Evolutionary conservation across 2,797 vertebrate species (phyloP).

Genomic region (Sebastes matsubarae): DNA sequence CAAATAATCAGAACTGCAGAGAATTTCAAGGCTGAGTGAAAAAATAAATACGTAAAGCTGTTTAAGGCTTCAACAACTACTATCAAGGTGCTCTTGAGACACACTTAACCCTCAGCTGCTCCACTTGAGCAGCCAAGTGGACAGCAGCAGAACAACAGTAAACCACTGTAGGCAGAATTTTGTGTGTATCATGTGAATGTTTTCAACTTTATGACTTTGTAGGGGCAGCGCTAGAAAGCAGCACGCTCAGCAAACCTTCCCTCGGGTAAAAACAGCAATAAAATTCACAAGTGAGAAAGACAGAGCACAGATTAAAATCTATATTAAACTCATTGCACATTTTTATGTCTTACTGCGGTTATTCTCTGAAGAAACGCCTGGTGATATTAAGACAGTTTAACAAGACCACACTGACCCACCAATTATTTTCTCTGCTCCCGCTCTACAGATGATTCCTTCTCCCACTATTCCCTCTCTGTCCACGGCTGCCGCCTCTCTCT

Average conservation of each 20-base stretch:
- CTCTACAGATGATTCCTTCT: conserved; percentile 91
- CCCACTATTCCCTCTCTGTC: conserved; percentile 94
- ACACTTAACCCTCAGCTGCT: conserved; percentile 40
- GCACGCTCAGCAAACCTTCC: background rate
- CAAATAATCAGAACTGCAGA: background rate
- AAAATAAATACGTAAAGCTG: background rate
- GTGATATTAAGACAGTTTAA: conserved; percentile 7
- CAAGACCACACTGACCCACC: background rate
- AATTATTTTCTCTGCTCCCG: conserved; percentile 20
- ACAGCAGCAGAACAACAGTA: conserved; percentile 25
- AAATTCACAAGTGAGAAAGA: background rate
- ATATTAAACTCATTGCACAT: background rate
- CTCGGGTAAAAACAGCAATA: background rate
- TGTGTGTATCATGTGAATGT: conserved; percentile 17
- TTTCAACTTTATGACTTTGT: conserved; percentile 1
- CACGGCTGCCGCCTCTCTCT: conserved; percentile 96
- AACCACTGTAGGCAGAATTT: conserved; percentile 22
- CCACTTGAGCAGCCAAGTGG: conserved; percentile 43
- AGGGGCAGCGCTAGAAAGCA: background rate
- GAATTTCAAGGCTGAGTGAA: conserved; percentile 2
- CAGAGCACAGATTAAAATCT: conserved; percentile 4
- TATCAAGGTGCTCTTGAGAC: conserved; percentile 59
- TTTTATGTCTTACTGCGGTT: background rate
- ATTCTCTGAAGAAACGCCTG: background rate
- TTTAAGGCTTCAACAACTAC: conserved; percentile 29